Evolutionary conservation across 2,888 invertebrate species (phyloP).

Genomic region (Thelaira solivaga): DNA sequence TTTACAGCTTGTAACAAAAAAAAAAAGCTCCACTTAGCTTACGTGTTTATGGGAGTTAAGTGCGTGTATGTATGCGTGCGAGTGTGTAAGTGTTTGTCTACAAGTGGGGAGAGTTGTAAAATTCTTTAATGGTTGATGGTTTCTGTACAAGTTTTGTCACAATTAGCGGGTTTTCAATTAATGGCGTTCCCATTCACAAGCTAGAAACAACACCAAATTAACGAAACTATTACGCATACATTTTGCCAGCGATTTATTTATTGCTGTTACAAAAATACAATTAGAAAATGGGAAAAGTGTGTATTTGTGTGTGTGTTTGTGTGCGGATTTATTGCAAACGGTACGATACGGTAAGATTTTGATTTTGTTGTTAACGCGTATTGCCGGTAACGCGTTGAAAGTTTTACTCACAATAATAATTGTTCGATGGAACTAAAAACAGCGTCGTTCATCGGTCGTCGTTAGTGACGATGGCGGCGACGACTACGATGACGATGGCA

Average conservation of each 20-base stretch:
- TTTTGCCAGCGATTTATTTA: neutral
- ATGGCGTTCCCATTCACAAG: slow-evolving; percentile 21
- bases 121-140: slow-evolving; percentile 10
- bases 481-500: slow-evolving; percentile 24
- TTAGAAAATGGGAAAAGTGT: too few species aligned
- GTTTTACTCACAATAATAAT: slow-evolving; percentile 51
- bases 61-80: neutral
- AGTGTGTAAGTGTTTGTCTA: neutral
- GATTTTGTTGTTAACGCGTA: slow-evolving; percentile 36
- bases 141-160: slow-evolving; percentile 48
- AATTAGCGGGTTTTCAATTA: slow-evolving; percentile 54
- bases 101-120: slow-evolving; percentile 5
- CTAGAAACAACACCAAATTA: slow-evolving; percentile 16
- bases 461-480: slow-evolving; percentile 34
- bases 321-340: too few species aligned
- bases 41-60: too few species aligned
- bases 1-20: slow-evolving; percentile 13
- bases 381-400: slow-evolving; percentile 56
- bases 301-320: too few species aligned
- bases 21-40: slow-evolving; percentile 25
- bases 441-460: slow-evolving; percentile 39
- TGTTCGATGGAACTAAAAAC: slow-evolving; percentile 46
- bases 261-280: neutral
- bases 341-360: slow-evolving; percentile 10
- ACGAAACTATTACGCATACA: slow-evolving; percentile 12